These are phyloP conservation scores for Alces alces DNA, from an alignment of 2,113 vertebrate genomes.

Conservation along the genomic window DNA sequence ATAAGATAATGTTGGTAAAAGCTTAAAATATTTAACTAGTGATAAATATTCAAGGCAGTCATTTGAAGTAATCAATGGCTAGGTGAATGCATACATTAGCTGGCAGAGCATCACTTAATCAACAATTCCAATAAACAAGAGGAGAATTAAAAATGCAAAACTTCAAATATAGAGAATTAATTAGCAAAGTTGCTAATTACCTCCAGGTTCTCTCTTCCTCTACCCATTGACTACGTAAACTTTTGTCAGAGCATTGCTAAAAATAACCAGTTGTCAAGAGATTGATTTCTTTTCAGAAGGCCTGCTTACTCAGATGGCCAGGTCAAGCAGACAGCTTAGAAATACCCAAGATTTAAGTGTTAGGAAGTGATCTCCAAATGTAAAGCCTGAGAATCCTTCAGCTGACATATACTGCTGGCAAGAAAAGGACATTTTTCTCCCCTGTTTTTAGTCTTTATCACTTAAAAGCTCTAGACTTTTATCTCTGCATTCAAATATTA, in stretches of 20 bases:
- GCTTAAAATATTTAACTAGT: slow-evolving; percentile 66
- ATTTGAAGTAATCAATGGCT: slow-evolving; percentile 48
- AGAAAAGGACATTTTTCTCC: background rate
- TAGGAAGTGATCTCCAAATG: background rate
- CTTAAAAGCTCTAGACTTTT: background rate
- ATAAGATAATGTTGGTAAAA: slow-evolving; percentile 52
- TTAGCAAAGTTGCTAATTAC: slow-evolving; percentile 29
- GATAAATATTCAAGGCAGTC: slow-evolving; percentile 62
- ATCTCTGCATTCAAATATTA: background rate
- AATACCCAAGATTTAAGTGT: background rate
- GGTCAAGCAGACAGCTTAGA: background rate
- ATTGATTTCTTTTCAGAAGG: background rate
- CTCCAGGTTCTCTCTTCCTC: background rate
- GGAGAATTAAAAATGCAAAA: background rate
- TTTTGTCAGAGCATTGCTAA: slow-evolving; percentile 1
- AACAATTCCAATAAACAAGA: slow-evolving; percentile 12
- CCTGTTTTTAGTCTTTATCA: background rate
- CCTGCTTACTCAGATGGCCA: background rate
- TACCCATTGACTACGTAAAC: background rate
- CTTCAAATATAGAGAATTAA: slow-evolving; percentile 13
- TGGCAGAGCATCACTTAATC: slow-evolving; percentile 37
- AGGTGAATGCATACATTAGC: background rate
- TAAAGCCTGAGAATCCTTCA: background rate
- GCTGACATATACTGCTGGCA: background rate
- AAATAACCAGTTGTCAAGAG: background rate